Evolutionary conservation across 1,140 invertebrate species (phyloP).

Genomic region (Diuraphis noxia): DNA sequence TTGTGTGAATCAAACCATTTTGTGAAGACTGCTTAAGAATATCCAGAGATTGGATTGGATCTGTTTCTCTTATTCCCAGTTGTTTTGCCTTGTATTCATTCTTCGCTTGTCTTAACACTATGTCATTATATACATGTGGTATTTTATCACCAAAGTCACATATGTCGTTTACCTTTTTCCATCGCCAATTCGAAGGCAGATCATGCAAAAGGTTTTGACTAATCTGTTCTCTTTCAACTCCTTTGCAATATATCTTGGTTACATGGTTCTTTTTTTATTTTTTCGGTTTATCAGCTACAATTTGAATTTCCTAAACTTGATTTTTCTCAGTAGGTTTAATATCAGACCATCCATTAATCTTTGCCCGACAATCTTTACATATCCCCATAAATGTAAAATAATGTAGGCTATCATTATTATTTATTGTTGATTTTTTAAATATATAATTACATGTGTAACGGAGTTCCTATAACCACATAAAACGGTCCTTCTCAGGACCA

Average conservation of each 20-base stretch:
- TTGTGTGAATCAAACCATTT: neutral
- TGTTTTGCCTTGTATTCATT: neutral
- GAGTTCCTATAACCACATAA: too few species aligned
- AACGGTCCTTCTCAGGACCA: too few species aligned
- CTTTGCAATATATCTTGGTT: neutral
- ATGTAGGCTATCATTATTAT: neutral
- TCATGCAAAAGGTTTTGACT: neutral
- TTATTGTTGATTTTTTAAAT: neutral
- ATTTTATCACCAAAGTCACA: neutral
- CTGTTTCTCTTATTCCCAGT: neutral
- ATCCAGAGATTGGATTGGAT: neutral
- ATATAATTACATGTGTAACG: neutral
- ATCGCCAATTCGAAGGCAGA: neutral
- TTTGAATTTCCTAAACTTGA: neutral
- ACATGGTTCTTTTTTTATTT: neutral
- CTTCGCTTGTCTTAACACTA: neutral
- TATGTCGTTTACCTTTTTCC: neutral
- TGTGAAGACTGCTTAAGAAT: neutral
- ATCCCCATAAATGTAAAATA: neutral
- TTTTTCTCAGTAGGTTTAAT: neutral
- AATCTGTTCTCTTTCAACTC: neutral
- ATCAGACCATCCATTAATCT: neutral
- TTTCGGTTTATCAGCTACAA: neutral
- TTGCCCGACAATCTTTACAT: neutral
- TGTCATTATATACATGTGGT: neutral